These are phyloP conservation scores for Drosophila athabasca DNA, from an alignment of 1,140 invertebrate species.

Conservation along the genomic window DNA sequence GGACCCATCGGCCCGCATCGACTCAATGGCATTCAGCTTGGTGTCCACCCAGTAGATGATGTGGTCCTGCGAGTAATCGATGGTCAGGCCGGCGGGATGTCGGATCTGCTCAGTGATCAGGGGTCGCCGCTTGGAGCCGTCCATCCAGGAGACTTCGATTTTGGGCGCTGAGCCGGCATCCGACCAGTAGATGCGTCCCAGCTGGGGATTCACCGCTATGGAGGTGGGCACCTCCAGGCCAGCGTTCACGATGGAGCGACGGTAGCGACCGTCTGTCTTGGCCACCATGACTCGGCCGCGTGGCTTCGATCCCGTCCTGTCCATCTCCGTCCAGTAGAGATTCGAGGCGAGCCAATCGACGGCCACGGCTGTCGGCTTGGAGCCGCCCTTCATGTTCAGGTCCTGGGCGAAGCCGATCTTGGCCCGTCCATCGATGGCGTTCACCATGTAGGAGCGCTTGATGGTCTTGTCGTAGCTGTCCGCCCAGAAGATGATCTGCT, in stretches of 20 bases:
- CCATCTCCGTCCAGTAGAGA: constrained; percentile 96
- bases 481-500: constrained; percentile 96
- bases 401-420: constrained; percentile 95
- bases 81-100: constrained; percentile 93
- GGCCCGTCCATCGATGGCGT: constrained; percentile 89
- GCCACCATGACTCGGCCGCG: constrained; percentile 93
- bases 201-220: constrained; percentile 93
- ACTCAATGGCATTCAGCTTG: constrained; percentile 96
- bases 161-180: constrained; percentile 93
- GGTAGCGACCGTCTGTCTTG: constrained; percentile 94
- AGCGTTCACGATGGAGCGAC: constrained; percentile 89
- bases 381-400: constrained; percentile 91
- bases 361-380: constrained; percentile 92
- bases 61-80: constrained; percentile 95
- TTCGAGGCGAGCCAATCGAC: constrained; percentile 97
- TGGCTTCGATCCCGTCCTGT: constrained; percentile 89
- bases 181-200: constrained; percentile 94
- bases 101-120: constrained; percentile 92
- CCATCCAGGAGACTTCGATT: constrained; percentile 97
- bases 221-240: constrained; percentile 93
- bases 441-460: constrained; percentile 95
- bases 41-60: constrained; percentile 97
- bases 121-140: constrained; percentile 92
- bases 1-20: constrained; percentile 92
- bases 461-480: constrained; percentile 95